Evolutionary conservation across 2,888 invertebrate genomes (phyloP).

Genomic region (Zygogramma bicolorata): DNA sequence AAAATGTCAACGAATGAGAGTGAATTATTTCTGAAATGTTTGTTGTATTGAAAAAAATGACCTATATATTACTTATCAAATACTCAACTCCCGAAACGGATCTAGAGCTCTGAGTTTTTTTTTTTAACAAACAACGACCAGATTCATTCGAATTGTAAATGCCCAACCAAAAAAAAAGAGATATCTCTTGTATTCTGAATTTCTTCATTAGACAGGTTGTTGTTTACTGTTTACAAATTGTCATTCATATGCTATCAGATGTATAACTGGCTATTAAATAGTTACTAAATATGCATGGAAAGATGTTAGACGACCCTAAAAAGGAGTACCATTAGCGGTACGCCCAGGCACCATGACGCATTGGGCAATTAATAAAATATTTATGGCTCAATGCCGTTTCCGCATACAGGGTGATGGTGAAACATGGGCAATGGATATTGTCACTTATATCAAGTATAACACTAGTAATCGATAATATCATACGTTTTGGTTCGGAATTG

Average conservation of each 20-base stretch:
- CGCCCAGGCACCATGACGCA: constrained; percentile 58
- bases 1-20: too few relatives aligned
- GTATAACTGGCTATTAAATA: constrained; percentile 17
- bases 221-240: constrained; percentile 30
- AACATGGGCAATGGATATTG: too few relatives aligned
- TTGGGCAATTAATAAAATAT: constrained; percentile 57
- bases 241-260: constrained; percentile 12
- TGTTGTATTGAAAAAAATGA: too few relatives aligned
- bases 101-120: too few relatives aligned
- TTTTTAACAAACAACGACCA: background rate
- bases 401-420: constrained; percentile 19
- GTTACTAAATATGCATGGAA: constrained; percentile 51
- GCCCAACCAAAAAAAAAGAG: background rate
- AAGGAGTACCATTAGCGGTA: constrained; percentile 54
- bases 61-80: too few relatives aligned
- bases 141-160: background rate
- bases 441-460: too few relatives aligned
- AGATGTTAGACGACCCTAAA: constrained; percentile 54
- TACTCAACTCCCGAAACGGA: too few relatives aligned
- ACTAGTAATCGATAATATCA: background rate
- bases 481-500: too few relatives aligned
- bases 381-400: constrained; percentile 47
- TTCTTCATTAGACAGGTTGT: constrained; percentile 17
- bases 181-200: background rate
- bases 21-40: too few relatives aligned